Percentiles rank a stretch among this genome's conserved stretches.
Conservation (phyloP, 2,888 invertebrate species). For the Synanthedon tipuliformis region DNA sequence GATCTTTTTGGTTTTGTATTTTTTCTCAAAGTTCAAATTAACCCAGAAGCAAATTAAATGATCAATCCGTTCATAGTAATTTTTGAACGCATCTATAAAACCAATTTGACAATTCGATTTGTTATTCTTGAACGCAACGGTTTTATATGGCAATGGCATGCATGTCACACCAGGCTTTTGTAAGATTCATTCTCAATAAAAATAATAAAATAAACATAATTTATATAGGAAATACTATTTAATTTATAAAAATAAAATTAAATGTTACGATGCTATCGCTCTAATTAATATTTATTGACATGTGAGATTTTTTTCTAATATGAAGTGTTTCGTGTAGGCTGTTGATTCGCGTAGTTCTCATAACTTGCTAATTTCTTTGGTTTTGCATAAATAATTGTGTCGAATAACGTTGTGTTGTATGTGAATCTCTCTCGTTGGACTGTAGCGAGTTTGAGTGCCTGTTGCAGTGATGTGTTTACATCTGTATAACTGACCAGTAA, state of each 20-base stretch:
- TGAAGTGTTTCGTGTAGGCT: slow-evolving; percentile 49
- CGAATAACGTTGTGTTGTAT: slow-evolving; percentile 21
- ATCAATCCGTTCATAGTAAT: neutral
- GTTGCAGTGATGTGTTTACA: slow-evolving; percentile 65
- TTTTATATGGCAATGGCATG: slow-evolving; percentile 58
- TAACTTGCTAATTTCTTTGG: slow-evolving; percentile 31
- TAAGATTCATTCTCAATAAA: slow-evolving; percentile 36
- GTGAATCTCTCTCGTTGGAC: slow-evolving; percentile 16
- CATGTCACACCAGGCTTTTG: slow-evolving; percentile 57
- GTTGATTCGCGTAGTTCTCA: slow-evolving; percentile 48
- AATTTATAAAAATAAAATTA: slow-evolving; percentile 12
- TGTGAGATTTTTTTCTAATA: slow-evolving; percentile 18
- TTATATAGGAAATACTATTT: slow-evolving; percentile 15
- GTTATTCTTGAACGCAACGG: slow-evolving; percentile 45
- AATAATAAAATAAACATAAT: slow-evolving; percentile 32
- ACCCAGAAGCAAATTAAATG: too few relatives aligned
- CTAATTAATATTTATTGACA: slow-evolving; percentile 13
- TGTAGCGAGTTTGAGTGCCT: slow-evolving; percentile 27
- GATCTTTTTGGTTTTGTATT: too few relatives aligned
- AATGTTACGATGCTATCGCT: slow-evolving; percentile 30
- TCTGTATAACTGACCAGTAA: slow-evolving; percentile 53
- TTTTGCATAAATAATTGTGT: slow-evolving; percentile 21
- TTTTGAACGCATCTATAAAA: slow-evolving; percentile 31
- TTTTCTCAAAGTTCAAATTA: too few relatives aligned
- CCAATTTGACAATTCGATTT: slow-evolving; percentile 15